phyloP scores from a whole-genome alignment of 2,888 invertebrate species.

The Tiphia femorata region DNA sequence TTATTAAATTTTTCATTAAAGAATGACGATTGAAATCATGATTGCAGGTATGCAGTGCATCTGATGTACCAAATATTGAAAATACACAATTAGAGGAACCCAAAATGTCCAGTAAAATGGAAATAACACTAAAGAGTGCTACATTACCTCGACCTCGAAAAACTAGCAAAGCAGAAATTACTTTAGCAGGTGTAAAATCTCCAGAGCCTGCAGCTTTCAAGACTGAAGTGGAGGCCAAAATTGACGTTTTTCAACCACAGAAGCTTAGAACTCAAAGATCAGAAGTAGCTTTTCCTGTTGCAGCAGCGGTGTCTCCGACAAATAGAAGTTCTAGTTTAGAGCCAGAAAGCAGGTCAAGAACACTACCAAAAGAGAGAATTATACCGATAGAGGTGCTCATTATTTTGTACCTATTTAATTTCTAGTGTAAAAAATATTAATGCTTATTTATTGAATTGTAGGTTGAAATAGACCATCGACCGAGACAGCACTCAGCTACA shows the following conservation, averaged over 20 bases:
- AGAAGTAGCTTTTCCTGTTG: constrained; percentile 74
- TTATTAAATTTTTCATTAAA: neutral
- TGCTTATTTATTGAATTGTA: constrained; percentile 29
- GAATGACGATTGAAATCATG: neutral
- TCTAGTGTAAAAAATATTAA: neutral
- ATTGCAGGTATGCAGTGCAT: constrained; percentile 11
- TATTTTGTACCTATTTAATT: neutral
- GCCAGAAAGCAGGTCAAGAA: constrained; percentile 66
- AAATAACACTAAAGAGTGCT: constrained; percentile 77
- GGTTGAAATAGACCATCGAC: constrained; percentile 57
- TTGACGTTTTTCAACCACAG: constrained; percentile 63
- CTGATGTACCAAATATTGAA: constrained; percentile 8
- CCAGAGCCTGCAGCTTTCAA: constrained; percentile 55
- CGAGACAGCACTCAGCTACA: constrained; percentile 64
- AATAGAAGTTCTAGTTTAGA: constrained; percentile 72
- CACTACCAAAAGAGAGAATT: constrained; percentile 74
- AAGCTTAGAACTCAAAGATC: constrained; percentile 70
- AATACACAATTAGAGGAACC: constrained; percentile 48
- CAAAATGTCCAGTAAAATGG: constrained; percentile 74
- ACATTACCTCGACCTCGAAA: constrained; percentile 76
- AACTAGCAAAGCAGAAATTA: constrained; percentile 76
- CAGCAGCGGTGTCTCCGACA: constrained; percentile 63
- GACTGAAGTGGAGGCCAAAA: constrained; percentile 62
- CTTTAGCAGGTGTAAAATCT: constrained; percentile 70
- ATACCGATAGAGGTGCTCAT: constrained; percentile 73